Evolutionary conservation across 2,888 invertebrate genomes (phyloP), one percentile per base, ranked within the genome.

Genomic region (Spodoptera exigua): DNA sequence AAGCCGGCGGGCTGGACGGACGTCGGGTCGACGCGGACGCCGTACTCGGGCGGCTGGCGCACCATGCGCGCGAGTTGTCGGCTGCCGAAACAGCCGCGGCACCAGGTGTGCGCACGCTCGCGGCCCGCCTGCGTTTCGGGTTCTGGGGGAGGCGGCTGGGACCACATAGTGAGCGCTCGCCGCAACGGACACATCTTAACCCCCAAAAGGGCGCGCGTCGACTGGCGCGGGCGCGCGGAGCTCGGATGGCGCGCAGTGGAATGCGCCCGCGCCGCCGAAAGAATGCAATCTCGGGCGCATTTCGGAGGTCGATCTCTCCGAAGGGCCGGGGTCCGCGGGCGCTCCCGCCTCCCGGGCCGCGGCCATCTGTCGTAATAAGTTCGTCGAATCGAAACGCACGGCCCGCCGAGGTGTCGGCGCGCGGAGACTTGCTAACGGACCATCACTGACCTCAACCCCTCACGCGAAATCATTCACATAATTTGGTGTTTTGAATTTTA

Each of bases 201-300:
- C 93, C 94, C 94, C 91, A 93, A 92, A 93, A 93, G 93, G 93
- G 93, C 93, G 93, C 93, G 90, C 91, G 90, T 84, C 91, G 91
- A 93, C 93, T 93, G 93, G 88, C 91, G 90, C 89, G 87, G 88
- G 84, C 90, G 91, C 88, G 89, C 93, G 89, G 90, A 78, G 91
- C 86, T 89, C 90, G 89, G 91, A 90, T 90, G 90, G 90, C 90
- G 92, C 89, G 90, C 92, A 81, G 89, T 86, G 94, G 95, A 94
- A 94, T 94, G 94, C 88, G 93, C 94, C 93, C 93, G 93, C 90
- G 87, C 92, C 88, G 92, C 93, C 94, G 93, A 94, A 94, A 94
- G 94, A 94, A 94, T 94, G 94, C 93, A 93, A 94, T 94, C 94
- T 93, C 94, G 93, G 94, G 91, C 93, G 94, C 93, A 91, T 93